These are phyloP conservation scores for Nasonia longicornis DNA, from an alignment of 1,140 invertebrate genomes.

Conservation along the genomic window DNA sequence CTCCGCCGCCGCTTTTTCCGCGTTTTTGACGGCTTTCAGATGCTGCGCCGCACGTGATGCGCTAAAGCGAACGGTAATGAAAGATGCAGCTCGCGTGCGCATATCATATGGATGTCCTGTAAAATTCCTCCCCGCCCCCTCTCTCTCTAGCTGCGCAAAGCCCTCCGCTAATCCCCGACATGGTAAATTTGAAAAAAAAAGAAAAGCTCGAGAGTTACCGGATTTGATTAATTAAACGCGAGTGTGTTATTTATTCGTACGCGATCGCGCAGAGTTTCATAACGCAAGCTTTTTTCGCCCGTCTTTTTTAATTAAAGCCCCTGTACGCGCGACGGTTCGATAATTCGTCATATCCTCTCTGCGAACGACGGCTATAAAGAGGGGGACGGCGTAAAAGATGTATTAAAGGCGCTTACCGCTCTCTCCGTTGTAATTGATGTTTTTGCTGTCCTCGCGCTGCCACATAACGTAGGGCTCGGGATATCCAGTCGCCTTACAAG, in stretches of 20 bases:
- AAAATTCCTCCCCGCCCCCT: background rate
- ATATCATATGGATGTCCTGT: background rate
- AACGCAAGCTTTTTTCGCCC: background rate
- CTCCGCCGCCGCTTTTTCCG: background rate
- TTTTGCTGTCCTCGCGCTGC: conserved; percentile 88
- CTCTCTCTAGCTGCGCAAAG: background rate
- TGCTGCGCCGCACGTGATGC: background rate
- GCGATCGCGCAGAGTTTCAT: background rate
- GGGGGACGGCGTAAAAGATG: conserved; percentile 36
- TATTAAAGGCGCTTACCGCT: conserved; percentile 72
- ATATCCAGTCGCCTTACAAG: conserved; percentile 89
- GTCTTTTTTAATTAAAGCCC: background rate
- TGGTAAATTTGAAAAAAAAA: background rate
- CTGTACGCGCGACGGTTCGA: background rate
- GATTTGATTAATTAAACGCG: background rate
- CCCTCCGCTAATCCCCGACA: background rate
- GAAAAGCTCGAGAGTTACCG: background rate
- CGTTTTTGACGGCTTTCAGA: background rate
- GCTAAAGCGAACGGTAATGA: background rate
- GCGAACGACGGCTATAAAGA: background rate
- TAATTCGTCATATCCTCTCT: background rate
- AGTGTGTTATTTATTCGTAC: background rate
- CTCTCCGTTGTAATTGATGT: conserved; percentile 87
- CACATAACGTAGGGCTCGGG: conserved; percentile 93
- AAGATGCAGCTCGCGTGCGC: background rate